Base-by-base conservation (phyloP, 2,797 vertebrate species). In the Myotis myotis region DNA sequence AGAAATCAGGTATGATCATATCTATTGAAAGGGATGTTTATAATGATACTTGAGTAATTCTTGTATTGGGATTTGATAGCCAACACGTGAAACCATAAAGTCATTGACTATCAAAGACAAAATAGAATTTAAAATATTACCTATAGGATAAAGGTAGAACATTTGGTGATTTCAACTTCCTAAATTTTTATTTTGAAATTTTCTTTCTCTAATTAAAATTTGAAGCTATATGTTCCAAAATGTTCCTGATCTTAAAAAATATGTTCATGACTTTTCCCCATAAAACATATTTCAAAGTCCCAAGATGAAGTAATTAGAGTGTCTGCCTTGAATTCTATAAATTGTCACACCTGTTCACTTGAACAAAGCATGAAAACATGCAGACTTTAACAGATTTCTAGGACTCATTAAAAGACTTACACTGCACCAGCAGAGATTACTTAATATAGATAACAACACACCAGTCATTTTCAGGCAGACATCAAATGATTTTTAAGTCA, bases 301-400 rank as follows among this genome's bases (percentile, higher is more conserved):
- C 82, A 86, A 89, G 82, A 81, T 94, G 85, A 30, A 95, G 62
- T 91, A 93, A 96, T 97, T 97, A 96, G 70, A 76, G 12, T 89
- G 44, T 55, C 53, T 90, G 4, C 5, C 3, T 78, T 55, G 49
- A 78, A 53, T 91, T 92, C 70, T 91, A 36, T 79, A 95, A 96
- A 96, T 84, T 94, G 78, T 78, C 94, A 87, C 96, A 97, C 94
- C 94, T 96, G 93, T 92, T 95, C 92, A 93, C 30, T 53, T 92
- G 86, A 91, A 94, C 70, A 93, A 94, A 91, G 75, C 66, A 90
- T 64, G 62, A 82, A 93, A 89, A 92, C 57, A 76, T 92, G 70
- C 79, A 96, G 36, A 91, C 85, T 94, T 95, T 36, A 87, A 92
- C 28, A 95, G 79, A 96, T 97, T 91, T 96, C 22, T 91, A 92